phyloP scores from a whole-genome alignment of 2,888 invertebrate genomes.

The Agonopterix heracliana region DNA sequence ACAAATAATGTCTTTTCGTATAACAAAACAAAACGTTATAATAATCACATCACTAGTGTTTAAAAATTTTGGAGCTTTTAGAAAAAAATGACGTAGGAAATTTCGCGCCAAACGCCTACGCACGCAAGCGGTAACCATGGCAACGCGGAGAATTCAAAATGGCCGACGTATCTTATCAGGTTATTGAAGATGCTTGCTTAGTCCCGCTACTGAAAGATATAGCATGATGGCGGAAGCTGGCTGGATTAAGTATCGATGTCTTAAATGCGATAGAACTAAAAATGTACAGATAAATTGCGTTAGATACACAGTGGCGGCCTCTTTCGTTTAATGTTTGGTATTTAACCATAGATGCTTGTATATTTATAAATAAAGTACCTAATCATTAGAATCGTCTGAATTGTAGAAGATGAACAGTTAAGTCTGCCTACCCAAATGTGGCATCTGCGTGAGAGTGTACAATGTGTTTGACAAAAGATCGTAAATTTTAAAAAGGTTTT shows the following conservation, averaged over 20 bases:
- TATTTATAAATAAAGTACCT: too few relatives aligned
- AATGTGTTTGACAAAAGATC: too few relatives aligned
- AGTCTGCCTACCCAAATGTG: too few relatives aligned
- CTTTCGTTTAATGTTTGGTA: not conserved
- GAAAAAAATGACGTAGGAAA: not conserved
- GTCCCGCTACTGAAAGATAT: conserved; percentile 27
- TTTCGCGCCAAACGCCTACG: conserved; percentile 31
- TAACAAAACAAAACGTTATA: not conserved
- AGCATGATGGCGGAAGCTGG: not conserved
- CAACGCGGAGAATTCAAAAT: conserved; percentile 57
- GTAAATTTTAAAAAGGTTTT: too few relatives aligned
- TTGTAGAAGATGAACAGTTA: too few relatives aligned
- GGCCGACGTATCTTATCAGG: conserved; percentile 48
- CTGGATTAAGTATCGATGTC: conserved; percentile 2
- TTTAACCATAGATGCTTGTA: too few relatives aligned
- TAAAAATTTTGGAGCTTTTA: not conserved
- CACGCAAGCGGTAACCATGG: conserved; percentile 54
- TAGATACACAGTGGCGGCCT: not conserved
- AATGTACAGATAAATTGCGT: not conserved
- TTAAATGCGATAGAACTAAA: not conserved
- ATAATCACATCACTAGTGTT: not conserved
- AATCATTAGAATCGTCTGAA: too few relatives aligned
- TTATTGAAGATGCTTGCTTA: conserved; percentile 33
- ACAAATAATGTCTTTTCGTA: too few relatives aligned
- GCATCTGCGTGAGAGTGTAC: too few relatives aligned